Conservation (phyloP, 2,888 invertebrate genomes). For the Caenorhabditis imperialis region DNA sequence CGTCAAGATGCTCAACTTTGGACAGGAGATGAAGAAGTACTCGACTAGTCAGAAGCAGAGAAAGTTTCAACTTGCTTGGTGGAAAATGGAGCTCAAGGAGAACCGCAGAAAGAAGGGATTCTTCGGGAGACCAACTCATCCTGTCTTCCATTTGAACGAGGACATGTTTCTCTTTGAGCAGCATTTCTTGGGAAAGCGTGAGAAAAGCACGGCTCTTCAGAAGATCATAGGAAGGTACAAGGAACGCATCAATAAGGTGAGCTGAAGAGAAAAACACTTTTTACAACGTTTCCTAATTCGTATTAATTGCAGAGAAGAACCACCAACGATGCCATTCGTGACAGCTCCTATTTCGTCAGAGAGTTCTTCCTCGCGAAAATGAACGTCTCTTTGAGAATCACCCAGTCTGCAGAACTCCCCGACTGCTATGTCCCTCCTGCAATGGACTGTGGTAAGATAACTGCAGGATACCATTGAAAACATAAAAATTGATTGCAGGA, state of each 20-base stretch:
- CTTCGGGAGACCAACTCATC: not conserved
- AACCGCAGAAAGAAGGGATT: too few species aligned
- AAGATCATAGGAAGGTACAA: too few species aligned
- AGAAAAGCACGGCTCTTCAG: too few species aligned
- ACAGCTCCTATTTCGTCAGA: conserved; percentile 15
- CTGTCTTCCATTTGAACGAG: not conserved
- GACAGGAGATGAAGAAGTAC: too few species aligned
- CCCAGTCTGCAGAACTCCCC: conserved; percentile 7
- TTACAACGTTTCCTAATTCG: too few species aligned
- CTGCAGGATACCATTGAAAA: not conserved
- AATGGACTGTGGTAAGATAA: conserved; percentile 5
- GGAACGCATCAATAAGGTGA: too few species aligned
- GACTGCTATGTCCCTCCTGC: conserved; percentile 24
- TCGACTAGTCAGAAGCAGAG: too few species aligned
- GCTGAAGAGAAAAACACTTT: too few species aligned
- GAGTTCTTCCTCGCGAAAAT: conserved; percentile 17
- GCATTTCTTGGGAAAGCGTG: too few species aligned
- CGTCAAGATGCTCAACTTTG: too few species aligned
- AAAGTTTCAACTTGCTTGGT: too few species aligned
- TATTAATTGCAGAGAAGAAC: conserved; percentile 26
- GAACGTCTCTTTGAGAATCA: conserved; percentile 3
- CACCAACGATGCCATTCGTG: conserved; percentile 1
- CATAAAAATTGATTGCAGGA: not conserved
- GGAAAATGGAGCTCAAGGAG: too few species aligned
- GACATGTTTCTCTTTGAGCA: not conserved